Percentiles rank a stretch among this genome's conserved stretches.
Conservation (phyloP, 2,113 vertebrate genomes). For the Grammomys dolichurus region DNA sequence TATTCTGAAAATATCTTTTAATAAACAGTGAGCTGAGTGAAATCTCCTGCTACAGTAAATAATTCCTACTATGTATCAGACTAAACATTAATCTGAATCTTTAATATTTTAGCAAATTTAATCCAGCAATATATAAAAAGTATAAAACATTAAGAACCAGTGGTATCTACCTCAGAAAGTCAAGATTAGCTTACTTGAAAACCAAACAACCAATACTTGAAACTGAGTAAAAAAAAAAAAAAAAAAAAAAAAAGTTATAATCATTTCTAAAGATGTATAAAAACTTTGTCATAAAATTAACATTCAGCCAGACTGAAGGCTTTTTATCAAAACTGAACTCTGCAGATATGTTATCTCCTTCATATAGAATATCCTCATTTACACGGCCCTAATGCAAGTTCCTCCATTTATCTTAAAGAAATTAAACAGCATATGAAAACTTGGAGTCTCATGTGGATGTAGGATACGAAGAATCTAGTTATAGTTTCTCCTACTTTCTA, state of each 20-base stretch:
- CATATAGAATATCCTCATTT: neutral
- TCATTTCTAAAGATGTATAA: neutral
- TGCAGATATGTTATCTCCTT: neutral
- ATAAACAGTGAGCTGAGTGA: neutral
- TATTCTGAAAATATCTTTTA: constrained; percentile 27
- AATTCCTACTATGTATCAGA: neutral
- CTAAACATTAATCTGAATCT: neutral
- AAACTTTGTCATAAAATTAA: constrained; percentile 22
- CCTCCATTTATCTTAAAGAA: neutral
- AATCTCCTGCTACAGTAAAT: neutral
- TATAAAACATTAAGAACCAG: neutral
- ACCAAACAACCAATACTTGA: neutral
- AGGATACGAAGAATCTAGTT: neutral
- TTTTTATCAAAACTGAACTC: neutral
- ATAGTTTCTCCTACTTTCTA: neutral
- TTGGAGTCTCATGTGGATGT: neutral
- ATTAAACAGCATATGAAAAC: neutral
- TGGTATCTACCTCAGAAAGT: neutral
- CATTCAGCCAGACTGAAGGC: neutral
- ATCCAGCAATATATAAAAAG: neutral
- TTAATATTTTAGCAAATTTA: neutral
- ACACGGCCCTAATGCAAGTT: neutral
- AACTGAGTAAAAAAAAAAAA: neutral
- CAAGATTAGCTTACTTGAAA: neutral
- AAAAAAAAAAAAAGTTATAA: neutral